These are phyloP conservation scores for Polypterus senegalus DNA, from an alignment of 2,113 vertebrate species.

Conservation along the genomic window DNA sequence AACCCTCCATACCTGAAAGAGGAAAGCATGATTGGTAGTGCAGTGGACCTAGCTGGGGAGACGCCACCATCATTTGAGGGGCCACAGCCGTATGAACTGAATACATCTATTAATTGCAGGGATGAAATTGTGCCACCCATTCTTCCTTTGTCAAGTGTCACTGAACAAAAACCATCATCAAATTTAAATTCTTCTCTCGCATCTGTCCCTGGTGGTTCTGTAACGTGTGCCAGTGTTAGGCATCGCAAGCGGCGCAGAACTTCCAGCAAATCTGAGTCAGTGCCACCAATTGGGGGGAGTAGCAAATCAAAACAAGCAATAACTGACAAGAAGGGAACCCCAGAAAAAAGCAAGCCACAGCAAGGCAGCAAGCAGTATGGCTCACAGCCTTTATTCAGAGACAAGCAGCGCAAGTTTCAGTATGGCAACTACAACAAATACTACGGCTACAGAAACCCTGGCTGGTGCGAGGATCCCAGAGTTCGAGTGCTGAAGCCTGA, in stretches of 20 bases:
- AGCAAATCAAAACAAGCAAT: not conserved
- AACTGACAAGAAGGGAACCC: constrained; percentile 13
- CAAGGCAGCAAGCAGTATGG: constrained; percentile 22
- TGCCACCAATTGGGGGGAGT: constrained; percentile 10
- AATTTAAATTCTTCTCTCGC: not conserved
- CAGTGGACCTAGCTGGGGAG: too few species aligned
- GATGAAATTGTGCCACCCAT: constrained; percentile 67
- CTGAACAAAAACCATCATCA: too few species aligned
- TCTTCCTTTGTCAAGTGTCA: constrained; percentile 26
- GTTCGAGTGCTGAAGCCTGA: constrained; percentile 52
- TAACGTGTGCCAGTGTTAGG: constrained; percentile 27
- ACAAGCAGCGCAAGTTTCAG: constrained; percentile 53
- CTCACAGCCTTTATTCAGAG: constrained; percentile 29
- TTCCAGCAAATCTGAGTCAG: constrained; percentile 41
- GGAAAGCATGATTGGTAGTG: too few species aligned
- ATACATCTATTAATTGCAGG: constrained; percentile 74
- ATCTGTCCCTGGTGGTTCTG: constrained; percentile 19
- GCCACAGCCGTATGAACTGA: constrained; percentile 70
- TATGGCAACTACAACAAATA: constrained; percentile 65
- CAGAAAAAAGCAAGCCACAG: constrained; percentile 28
- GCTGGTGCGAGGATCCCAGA: constrained; percentile 46
- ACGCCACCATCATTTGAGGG: constrained; percentile 23
- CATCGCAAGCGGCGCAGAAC: constrained; percentile 61
- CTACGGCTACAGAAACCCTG: constrained; percentile 70
- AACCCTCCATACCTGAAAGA: too few species aligned